Base-by-base conservation (phyloP, 2,888 invertebrate species). In the Operophtera brumata region DNA sequence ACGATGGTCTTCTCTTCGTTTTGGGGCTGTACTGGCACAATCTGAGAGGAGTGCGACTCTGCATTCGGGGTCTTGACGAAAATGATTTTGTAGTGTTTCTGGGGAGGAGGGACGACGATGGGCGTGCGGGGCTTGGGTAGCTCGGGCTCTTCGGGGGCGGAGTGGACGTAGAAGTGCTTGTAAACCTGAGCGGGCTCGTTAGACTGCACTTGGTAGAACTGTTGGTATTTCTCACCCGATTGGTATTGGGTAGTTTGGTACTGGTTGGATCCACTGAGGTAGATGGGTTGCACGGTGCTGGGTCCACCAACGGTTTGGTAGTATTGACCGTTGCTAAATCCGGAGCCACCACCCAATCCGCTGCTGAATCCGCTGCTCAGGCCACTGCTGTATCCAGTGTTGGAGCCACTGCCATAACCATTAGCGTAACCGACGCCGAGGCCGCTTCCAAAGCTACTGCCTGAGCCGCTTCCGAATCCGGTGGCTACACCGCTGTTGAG, bases 11-110 rank as follows among this genome's bases (percentile, higher is more conserved):
- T 95, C 72, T 94, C 94, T 77, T 94, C 94, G 71, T 93, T 93
- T 71, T 94, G 94, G 58, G 92, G 92, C 65, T 92, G 92, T 7
- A 93, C 88, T 47, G 94, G 93, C 56, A 94, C 92, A 9, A 93
- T 82, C 59, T 94, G 94, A 2, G 93, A 93, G 32, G 92, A 92
- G 34, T 92, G 92, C 40, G 92, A 91, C 61, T 92, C 91, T 3
- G 26, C 32, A 32, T 92, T 90, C 44, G 95, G 95, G 8, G 94
- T 93, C 80, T 95, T 95, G 75, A 95, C 94, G 89, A 95, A 95
- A 78, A 95, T 94, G 67, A 95, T 94, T 77, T 95, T 95, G 91
- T 95, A 94, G 77, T 94, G 94, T 69, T 94, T 94, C 75, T 94
- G 94, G 13, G 94, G 90, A 30, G 94, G 92, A 5, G 93, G 92